A percentile compares a stretch with the other conserved stretches of the same genome.
Conservation (phyloP, 2,888 invertebrate genomes). For the Blera fallax region DNA sequence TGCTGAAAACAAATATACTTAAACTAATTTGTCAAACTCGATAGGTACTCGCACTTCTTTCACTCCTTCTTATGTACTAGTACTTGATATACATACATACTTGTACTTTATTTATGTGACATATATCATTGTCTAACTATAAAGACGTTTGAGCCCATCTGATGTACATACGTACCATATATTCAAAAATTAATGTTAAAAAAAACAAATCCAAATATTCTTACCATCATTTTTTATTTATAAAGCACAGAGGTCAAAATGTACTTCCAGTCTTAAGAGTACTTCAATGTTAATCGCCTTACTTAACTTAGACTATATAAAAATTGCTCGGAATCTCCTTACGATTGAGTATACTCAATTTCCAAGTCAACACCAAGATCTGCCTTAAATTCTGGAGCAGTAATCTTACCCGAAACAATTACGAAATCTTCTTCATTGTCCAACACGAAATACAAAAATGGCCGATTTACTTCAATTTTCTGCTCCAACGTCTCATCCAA, state of each 20-base stretch:
- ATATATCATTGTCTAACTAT: too few relatives aligned
- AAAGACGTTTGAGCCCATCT: too few relatives aligned
- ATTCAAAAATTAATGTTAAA: too few relatives aligned
- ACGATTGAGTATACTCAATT: slow-evolving; percentile 36
- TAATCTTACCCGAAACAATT: slow-evolving; percentile 85
- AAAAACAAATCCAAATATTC: neutral
- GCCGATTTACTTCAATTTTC: slow-evolving; percentile 83
- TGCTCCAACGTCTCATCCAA: slow-evolving; percentile 76
- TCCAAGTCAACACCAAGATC: slow-evolving; percentile 43
- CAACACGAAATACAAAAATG: slow-evolving; percentile 86
- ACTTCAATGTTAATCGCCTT: neutral
- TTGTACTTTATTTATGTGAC: too few relatives aligned
- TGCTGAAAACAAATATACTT: too few relatives aligned
- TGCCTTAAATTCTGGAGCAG: slow-evolving; percentile 81
- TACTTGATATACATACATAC: too few relatives aligned
- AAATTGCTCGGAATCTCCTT: neutral
- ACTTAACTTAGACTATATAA: neutral
- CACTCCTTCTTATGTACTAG: too few relatives aligned
- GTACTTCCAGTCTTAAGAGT: slow-evolving; percentile 16
- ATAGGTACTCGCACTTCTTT: too few relatives aligned
- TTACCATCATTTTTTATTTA: neutral
- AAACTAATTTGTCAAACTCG: too few relatives aligned
- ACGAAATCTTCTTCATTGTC: slow-evolving; percentile 84
- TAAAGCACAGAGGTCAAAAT: neutral
- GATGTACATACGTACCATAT: too few relatives aligned